Evolutionary conservation across 1,140 invertebrate genomes (phyloP), one percentile per base, ranked within the genome.

Genomic region (Drosophila elegans): DNA sequence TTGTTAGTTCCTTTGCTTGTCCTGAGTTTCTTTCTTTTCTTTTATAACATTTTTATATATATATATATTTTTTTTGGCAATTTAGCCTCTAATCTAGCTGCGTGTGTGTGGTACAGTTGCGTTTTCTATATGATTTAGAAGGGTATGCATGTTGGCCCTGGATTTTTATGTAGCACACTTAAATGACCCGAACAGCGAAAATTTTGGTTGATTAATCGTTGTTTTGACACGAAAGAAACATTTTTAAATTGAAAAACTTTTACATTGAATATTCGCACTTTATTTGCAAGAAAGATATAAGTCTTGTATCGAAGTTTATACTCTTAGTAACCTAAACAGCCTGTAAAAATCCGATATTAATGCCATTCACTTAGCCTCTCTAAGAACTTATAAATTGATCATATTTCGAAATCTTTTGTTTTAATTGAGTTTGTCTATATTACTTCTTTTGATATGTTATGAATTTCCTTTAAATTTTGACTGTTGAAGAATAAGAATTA

Each of bases 31-130:
- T 62, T 66, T 66, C 25, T 57, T 66, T 25, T 55, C 38, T 46
- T 36, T 13, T 10, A 11, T 62, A 21, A 21, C 1, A 21, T 57
- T 27, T 36, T 32, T 41, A 4, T 56, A 2, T 32, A 38, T 36
- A 12, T 45, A 38, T 42, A 13, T 25, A 46, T 34, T 10, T 64
- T 55, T 71, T 63, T 67, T 36, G 59, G 64, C 59, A 68, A 68
- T 68, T 68, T 68, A 68, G 46, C 46, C 63, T 46, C 49, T 71
- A 71, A 71, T 51, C 63, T 56, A 69, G 63, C 63, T 56, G 21
- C 42, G 42, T 64, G 16, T n/a, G 59, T 66, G 39, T 12, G 36
- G 67, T 71, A 69, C 67, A 71, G 67, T 71, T 71, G 51, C 63
- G 63, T 36, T 69, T 41, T 56, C 32, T 67, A 66, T 46, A 46